Evolutionary conservation across 2,888 invertebrate species (phyloP).

Genomic region (Ennomos erosarius): DNA sequence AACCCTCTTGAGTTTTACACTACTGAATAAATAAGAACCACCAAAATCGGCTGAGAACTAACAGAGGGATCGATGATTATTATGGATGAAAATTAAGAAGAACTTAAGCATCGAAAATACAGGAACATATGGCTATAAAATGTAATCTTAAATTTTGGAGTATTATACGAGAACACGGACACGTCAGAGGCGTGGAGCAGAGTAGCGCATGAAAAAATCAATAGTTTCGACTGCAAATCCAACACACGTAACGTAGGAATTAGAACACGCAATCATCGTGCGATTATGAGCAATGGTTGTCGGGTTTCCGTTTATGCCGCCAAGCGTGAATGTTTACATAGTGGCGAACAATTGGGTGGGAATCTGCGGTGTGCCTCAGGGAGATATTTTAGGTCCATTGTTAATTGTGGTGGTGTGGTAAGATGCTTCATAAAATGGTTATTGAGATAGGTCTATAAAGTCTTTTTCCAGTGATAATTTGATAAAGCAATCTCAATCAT

Average conservation of each 20-base stretch:
- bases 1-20: too few relatives aligned
- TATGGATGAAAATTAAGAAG: too few relatives aligned
- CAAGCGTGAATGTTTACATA: constrained; percentile 45
- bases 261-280: constrained; percentile 37
- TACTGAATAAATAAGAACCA: too few relatives aligned
- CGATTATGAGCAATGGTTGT: constrained; percentile 43
- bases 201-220: constrained; percentile 31
- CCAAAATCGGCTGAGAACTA: too few relatives aligned
- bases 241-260: constrained; percentile 39
- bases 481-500: too few relatives aligned
- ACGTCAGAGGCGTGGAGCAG: constrained; percentile 10
- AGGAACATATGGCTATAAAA: too few relatives aligned
- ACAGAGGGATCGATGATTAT: too few relatives aligned
- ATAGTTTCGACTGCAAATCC: constrained; percentile 36
- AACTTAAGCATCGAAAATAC: too few relatives aligned
- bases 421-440: constrained; percentile 9
- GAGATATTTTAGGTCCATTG: constrained; percentile 35
- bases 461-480: too few relatives aligned
- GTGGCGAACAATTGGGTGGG: constrained; percentile 35
- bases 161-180: constrained; percentile 4
- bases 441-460: constrained; percentile 11
- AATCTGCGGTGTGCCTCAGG: constrained; percentile 34
- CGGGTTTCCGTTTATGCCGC: constrained; percentile 45
- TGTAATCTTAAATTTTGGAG: constrained; percentile 1
- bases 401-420: constrained; percentile 23